Conservation (phyloP, 2,797 vertebrate genomes). For the Argyrosomus regius region DNA sequence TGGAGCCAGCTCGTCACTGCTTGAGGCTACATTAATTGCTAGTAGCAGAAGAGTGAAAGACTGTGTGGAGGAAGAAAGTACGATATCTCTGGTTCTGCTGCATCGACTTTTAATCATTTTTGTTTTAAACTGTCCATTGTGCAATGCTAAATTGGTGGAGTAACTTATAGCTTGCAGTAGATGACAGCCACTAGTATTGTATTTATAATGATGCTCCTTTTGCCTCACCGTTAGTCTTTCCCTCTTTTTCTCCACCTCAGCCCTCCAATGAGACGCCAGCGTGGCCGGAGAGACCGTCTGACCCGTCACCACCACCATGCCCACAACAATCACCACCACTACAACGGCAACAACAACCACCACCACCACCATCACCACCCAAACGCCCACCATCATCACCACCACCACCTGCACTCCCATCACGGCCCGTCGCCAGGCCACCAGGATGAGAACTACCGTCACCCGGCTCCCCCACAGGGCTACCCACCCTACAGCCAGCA, state of each 20-base stretch:
- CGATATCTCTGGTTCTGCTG: not conserved
- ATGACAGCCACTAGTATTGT: not conserved
- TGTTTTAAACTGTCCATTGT: not conserved
- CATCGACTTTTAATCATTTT: not conserved
- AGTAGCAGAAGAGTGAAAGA: not conserved
- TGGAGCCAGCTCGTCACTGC: too few species aligned
- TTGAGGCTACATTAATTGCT: not conserved
- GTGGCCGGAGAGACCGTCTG: slow-evolving; percentile 89
- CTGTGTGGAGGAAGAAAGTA: not conserved
- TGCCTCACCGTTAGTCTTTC: slow-evolving; percentile 6
- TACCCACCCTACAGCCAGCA: slow-evolving; percentile 90
- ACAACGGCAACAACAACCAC: slow-evolving; percentile 57
- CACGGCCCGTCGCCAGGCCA: slow-evolving; percentile 78
- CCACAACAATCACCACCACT: slow-evolving; percentile 67
- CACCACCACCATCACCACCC: slow-evolving; percentile 65
- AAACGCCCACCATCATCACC: slow-evolving; percentile 76
- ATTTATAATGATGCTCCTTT: slow-evolving; percentile 5
- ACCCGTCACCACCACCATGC: slow-evolving; percentile 88
- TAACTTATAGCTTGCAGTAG: not conserved
- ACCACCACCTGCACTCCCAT: slow-evolving; percentile 77
- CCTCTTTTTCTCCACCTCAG: slow-evolving; percentile 77
- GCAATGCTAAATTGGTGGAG: not conserved
- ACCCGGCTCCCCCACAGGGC: slow-evolving; percentile 79
- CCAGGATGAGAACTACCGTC: slow-evolving; percentile 97
- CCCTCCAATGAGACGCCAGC: slow-evolving; percentile 96